phyloP scores from a whole-genome alignment of 1,140 invertebrate genomes.

The Drosophila bipectinata region DNA sequence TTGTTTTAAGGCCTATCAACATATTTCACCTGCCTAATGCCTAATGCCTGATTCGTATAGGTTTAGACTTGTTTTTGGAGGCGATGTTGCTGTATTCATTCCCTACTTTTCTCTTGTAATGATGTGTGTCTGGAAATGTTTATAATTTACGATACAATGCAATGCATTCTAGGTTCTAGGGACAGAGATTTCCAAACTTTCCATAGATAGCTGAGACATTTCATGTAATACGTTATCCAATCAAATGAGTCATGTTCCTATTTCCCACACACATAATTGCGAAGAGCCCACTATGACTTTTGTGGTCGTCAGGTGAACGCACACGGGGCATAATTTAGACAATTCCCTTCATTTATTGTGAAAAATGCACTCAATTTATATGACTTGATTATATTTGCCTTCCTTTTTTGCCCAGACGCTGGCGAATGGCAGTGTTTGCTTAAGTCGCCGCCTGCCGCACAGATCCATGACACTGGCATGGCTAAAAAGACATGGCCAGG shows the following conservation, averaged over 20 bases:
- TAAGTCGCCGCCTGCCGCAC: slow-evolving; percentile 49
- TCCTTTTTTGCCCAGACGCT: slow-evolving; percentile 17
- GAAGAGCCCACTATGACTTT: slow-evolving; percentile 12
- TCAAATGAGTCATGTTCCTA: background rate
- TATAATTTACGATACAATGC: slow-evolving; percentile 73
- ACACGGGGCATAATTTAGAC: slow-evolving; percentile 73
- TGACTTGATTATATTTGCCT: slow-evolving; percentile 81
- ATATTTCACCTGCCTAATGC: slow-evolving; percentile 69
- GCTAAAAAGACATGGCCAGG: slow-evolving; percentile 35
- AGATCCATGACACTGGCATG: slow-evolving; percentile 61
- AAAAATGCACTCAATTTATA: slow-evolving; percentile 82
- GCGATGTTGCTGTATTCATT: slow-evolving; percentile 31
- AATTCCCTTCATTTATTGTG: slow-evolving; percentile 79
- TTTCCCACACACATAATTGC: slow-evolving; percentile 35
- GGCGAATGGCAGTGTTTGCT: slow-evolving; percentile 67
- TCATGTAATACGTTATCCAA: background rate
- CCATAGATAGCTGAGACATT: too few species aligned
- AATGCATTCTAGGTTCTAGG: background rate
- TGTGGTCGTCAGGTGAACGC: slow-evolving; percentile 30
- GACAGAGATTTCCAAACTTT: background rate
- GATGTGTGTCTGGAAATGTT: slow-evolving; percentile 70
- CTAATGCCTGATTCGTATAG: slow-evolving; percentile 11
- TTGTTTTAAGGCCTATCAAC: slow-evolving; percentile 78
- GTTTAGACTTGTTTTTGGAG: background rate
- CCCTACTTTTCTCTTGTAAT: slow-evolving; percentile 54